Conservation (phyloP, 2,113 vertebrate genomes). For the Hippocampus comes region DNA sequence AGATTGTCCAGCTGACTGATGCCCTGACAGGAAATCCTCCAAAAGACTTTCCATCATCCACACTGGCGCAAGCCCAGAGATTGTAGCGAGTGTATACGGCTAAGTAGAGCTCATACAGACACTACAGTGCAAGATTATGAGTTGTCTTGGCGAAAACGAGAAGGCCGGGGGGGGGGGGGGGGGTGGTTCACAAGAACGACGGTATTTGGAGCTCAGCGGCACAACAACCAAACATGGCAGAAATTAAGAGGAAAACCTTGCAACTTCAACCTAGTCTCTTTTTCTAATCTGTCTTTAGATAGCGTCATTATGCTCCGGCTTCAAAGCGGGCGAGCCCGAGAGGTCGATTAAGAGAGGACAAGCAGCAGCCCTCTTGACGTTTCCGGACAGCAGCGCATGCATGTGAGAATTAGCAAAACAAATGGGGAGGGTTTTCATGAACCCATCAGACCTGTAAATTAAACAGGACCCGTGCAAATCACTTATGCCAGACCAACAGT, state of each 20-base stretch:
- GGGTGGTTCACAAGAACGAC: slow-evolving; percentile 28
- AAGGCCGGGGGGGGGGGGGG: too few species aligned
- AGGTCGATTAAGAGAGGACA: slow-evolving; percentile 5
- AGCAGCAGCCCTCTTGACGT: slow-evolving; percentile 26
- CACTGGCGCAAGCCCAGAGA: too few species aligned
- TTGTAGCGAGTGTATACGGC: too few species aligned
- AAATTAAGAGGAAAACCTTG: slow-evolving; percentile 24
- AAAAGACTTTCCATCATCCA: too few species aligned
- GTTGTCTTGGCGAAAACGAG: too few species aligned
- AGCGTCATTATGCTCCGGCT: slow-evolving; percentile 38
- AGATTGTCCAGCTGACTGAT: too few species aligned
- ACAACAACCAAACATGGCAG: slow-evolving; percentile 64
- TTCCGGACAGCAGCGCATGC: slow-evolving; percentile 40
- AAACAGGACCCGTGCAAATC: slow-evolving; percentile 45
- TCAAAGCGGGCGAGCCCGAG: slow-evolving; percentile 15
- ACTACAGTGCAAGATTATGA: too few species aligned
- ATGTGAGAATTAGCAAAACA: slow-evolving; percentile 52
- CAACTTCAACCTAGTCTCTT: slow-evolving; percentile 25
- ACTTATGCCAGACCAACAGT: slow-evolving; percentile 49
- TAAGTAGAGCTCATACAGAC: too few species aligned
- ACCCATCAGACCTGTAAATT: slow-evolving; percentile 65
- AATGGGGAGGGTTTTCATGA: slow-evolving; percentile 63
- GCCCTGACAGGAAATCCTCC: too few species aligned
- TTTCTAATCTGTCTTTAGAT: slow-evolving; percentile 45
- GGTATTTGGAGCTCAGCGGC: slow-evolving; percentile 13